Conservation (phyloP, 2,113 vertebrate genomes). For the Xenus cinereus region DNA sequence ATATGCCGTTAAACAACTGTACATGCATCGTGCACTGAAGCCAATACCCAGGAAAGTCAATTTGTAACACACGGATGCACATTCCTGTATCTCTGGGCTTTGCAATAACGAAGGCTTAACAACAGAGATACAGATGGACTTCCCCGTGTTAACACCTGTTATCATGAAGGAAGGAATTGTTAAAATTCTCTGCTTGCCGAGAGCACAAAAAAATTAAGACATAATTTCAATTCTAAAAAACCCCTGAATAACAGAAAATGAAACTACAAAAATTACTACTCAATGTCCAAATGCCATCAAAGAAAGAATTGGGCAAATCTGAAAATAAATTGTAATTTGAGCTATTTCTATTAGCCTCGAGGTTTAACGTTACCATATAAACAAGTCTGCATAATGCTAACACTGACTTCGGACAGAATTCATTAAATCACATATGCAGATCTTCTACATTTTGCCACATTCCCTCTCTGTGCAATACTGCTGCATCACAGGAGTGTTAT, state of each 20-base stretch:
- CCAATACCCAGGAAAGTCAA: neutral
- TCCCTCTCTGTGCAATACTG: neutral
- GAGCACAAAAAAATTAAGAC: slow-evolving; percentile 21
- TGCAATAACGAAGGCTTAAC: neutral
- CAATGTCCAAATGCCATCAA: slow-evolving; percentile 1
- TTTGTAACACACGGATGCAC: neutral
- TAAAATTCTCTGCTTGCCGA: neutral
- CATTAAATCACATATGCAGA: neutral
- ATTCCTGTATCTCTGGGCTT: neutral
- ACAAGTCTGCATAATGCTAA: slow-evolving; percentile 5
- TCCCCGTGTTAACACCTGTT: neutral
- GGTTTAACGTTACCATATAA: slow-evolving; percentile 32
- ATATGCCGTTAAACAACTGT: neutral
- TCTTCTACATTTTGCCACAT: neutral
- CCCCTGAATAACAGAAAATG: neutral
- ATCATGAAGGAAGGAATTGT: neutral
- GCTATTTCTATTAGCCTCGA: neutral
- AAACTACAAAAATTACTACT: slow-evolving; percentile 22
- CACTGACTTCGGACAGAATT: neutral
- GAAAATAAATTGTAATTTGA: slow-evolving; percentile 29
- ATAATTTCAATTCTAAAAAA: neutral
- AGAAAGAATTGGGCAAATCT: neutral
- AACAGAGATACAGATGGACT: neutral
- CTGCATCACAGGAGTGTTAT: neutral
- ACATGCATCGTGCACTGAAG: neutral